These are phyloP conservation scores for Desmophyllum pertusum DNA, from an alignment of 92 coral and sea anemone genomes.

Conservation along the genomic window DNA sequence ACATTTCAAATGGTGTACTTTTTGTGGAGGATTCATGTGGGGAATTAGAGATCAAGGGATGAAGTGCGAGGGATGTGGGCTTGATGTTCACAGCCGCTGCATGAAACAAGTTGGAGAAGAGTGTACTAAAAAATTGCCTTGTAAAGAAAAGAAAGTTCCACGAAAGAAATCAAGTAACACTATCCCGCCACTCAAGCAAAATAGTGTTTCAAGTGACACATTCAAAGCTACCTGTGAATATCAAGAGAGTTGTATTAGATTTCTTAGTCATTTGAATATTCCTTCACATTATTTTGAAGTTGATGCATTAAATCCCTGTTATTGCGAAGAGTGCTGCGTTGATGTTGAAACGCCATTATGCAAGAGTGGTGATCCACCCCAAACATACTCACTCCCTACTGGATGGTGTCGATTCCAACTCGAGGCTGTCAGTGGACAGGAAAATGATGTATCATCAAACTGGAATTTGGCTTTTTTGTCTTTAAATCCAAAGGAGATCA, in stretches of 20 bases:
- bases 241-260: slow-evolving; percentile 88
- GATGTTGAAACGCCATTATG: slow-evolving; percentile 94
- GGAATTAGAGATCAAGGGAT: slow-evolving; percentile 93
- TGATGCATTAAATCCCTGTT: slow-evolving; percentile 89
- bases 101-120: slow-evolving; percentile 79
- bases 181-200: slow-evolving; percentile 51
- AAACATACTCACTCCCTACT: slow-evolving; percentile 88
- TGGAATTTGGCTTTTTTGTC: slow-evolving; percentile 98
- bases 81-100: slow-evolving; percentile 89
- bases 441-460: slow-evolving; percentile 34
- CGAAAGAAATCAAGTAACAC: slow-evolving; percentile 61
- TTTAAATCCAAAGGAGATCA: slow-evolving; percentile 58
- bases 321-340: slow-evolving; percentile 93
- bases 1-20: slow-evolving; percentile 97
- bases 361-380: slow-evolving; percentile 93
- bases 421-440: slow-evolving; percentile 43
- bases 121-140: slow-evolving; percentile 60
- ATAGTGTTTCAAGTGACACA: slow-evolving; percentile 68
- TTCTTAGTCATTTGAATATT: slow-evolving; percentile 68
- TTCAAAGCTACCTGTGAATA: slow-evolving; percentile 83
- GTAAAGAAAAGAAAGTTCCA: slow-evolving; percentile 56
- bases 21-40: slow-evolving; percentile 95
- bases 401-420: slow-evolving; percentile 98
- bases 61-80: slow-evolving; percentile 88
- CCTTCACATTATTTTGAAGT: slow-evolving; percentile 80